Percentiles rank a stretch among this genome's conserved stretches.
These are phyloP conservation scores for Falcaria lacertinaria DNA, from an alignment of 2,888 invertebrate species.

Conservation along the genomic window DNA sequence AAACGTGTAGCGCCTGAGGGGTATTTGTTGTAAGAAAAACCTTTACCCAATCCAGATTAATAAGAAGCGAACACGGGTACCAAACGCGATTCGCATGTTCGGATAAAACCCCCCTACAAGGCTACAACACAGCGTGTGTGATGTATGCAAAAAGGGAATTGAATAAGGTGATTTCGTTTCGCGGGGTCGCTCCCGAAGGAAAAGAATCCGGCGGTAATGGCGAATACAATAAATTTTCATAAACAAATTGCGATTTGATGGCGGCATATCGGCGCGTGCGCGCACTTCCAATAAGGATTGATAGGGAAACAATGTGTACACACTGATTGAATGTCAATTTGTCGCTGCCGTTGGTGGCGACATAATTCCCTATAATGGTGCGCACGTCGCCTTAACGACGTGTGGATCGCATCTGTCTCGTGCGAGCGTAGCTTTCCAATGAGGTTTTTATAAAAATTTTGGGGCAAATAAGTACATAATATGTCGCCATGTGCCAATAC, in stretches of 20 bases:
- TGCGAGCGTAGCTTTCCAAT: constrained; percentile 29
- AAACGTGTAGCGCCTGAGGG: constrained; percentile 29
- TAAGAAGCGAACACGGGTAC: constrained; percentile 72
- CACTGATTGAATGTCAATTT: constrained; percentile 79
- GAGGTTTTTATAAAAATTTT: constrained; percentile 14
- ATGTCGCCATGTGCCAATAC: background rate
- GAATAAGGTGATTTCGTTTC: constrained; percentile 79
- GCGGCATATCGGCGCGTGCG: constrained; percentile 68
- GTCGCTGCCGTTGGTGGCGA: constrained; percentile 43
- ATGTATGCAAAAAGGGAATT: constrained; percentile 80
- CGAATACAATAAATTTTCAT: constrained; percentile 80
- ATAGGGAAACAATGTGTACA: constrained; percentile 76
- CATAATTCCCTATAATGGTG: constrained; percentile 64
- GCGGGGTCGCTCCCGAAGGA: constrained; percentile 73
- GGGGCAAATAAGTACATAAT: too few species aligned
- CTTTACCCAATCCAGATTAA: constrained; percentile 72
- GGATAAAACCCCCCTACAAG: constrained; percentile 70
- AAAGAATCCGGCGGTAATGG: constrained; percentile 77
- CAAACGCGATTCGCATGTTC: constrained; percentile 77
- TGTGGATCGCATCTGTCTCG: constrained; percentile 43
- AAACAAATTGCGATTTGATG: constrained; percentile 80
- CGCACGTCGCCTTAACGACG: constrained; percentile 67
- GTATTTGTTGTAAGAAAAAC: constrained; percentile 57
- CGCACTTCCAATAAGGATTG: constrained; percentile 75
- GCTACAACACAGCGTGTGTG: constrained; percentile 67